Percentiles rank a stretch among this genome's conserved stretches.
Conservation (phyloP, 1,140 invertebrate species). For the Euborellia annulipes region DNA sequence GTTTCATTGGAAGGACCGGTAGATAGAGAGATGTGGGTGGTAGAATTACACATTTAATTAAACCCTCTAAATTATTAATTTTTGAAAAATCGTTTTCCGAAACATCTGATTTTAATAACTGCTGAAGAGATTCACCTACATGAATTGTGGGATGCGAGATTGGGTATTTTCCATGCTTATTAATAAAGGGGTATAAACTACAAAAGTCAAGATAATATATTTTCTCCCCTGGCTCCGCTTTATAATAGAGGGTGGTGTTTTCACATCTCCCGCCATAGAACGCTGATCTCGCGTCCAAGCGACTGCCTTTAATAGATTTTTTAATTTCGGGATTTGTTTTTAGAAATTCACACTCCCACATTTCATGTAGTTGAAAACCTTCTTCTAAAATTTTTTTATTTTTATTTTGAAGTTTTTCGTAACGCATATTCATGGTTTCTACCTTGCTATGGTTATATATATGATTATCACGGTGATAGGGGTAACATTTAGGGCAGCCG, state of each 20-base stretch:
- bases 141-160: not conserved
- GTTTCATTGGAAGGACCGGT: too few relatives aligned
- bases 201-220: not conserved
- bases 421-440: constrained; percentile 1
- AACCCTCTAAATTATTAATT: too few relatives aligned
- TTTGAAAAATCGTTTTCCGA: too few relatives aligned
- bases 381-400: not conserved
- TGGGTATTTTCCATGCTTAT: not conserved
- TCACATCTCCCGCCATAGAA: not conserved
- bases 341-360: not conserved
- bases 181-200: not conserved
- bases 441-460: not conserved
- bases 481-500: constrained; percentile 10
- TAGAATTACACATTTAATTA: too few relatives aligned
- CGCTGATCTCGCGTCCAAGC: not conserved
- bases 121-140: too few relatives aligned
- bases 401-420: constrained; percentile 5
- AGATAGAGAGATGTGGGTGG: too few relatives aligned
- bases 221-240: not conserved
- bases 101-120: too few relatives aligned
- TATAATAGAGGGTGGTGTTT: not conserved
- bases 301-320: too few relatives aligned
- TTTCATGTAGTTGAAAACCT: not conserved
- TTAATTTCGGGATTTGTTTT: not conserved
- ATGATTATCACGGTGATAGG: not conserved